phyloP scores from a whole-genome alignment of 2,113 vertebrate genomes.

The Ivindomyrus marchei region DNA sequence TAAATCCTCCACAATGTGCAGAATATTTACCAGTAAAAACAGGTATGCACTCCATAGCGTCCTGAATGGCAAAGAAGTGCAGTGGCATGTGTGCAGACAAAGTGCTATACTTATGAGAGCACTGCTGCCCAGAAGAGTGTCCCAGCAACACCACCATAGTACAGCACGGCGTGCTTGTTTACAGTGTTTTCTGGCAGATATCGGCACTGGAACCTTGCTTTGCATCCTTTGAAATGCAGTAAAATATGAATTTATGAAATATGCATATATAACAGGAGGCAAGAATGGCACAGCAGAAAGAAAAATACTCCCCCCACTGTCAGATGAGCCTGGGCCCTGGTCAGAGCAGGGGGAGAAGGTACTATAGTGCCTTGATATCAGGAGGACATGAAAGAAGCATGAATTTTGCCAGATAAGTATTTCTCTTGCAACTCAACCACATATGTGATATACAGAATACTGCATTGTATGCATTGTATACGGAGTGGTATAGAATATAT shows the following conservation, averaged over 20 bases:
- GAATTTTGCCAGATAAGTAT: not conserved
- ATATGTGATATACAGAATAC: too few relatives aligned
- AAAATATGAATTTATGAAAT: slow-evolving; percentile 9
- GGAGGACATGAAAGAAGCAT: not conserved
- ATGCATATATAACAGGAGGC: not conserved
- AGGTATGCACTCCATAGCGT: not conserved
- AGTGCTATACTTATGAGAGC: not conserved
- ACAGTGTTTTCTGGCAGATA: slow-evolving; percentile 23
- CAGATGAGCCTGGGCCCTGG: not conserved
- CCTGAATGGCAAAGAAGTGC: not conserved
- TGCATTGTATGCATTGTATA: not conserved
- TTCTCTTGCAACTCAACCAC: not conserved
- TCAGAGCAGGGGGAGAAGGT: not conserved
- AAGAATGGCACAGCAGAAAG: not conserved
- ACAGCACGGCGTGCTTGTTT: not conserved
- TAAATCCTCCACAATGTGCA: not conserved
- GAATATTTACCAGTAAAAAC: not conserved
- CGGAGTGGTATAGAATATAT: not conserved
- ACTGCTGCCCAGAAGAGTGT: not conserved
- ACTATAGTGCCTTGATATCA: not conserved
- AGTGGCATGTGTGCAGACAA: not conserved
- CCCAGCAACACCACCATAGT: not conserved
- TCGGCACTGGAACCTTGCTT: slow-evolving; percentile 10
- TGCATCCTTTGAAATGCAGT: slow-evolving; percentile 5
- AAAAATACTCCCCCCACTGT: not conserved